Base-by-base conservation (phyloP, 2,113 vertebrate genomes). In the Pelmatolapia mariae region DNA sequence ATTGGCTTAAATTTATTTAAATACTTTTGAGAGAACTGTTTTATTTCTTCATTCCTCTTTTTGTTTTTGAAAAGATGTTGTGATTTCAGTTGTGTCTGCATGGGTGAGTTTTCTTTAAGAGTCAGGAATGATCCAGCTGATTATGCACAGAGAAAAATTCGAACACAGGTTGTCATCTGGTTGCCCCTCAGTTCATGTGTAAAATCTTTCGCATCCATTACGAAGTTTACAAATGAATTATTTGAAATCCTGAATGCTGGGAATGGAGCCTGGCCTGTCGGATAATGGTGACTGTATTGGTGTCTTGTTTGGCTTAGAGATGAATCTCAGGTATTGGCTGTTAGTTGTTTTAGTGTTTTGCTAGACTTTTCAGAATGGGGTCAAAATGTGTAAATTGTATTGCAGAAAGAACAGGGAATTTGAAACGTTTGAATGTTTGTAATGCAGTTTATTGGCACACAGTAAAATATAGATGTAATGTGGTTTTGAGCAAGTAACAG, bases 301-400 rank as follows among this genome's bases (percentile, higher is more conserved):
- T 31, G 26, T 78, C 13, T 16, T 63, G 26, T 56, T 59, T 43
- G 83, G 78, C 7, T 47, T 81, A 26, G 71, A 79, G 79, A 26
- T 81, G 59, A 85, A 86, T 91, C 87, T 93, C 81, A 91, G 91
- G 92, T 85, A 85, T 83, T 71, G 63, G 22, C 47, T 66, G 79
- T 90, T 54, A n/a, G n/a, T 82, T 40, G 54, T 81, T 84, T 38
- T 10, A 29, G 38, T 61, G 22, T 71, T n/a, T 71, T 71, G 63
- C 26, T 78, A 18, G 54, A 59, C 31, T 71, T 43, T 43, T 71
- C n/a, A 4, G 36, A 68, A 66, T 66, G 12, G 12, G 13, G 11
- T 81, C 12, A 85, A 68, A 40, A 38, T 68, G 61, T 38, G 11
- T n/a, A 22, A 38, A 68, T 22, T 38, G 19, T 68, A 31, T 31